These are phyloP conservation scores for Champsocephalus gunnari DNA, from an alignment of 2,797 vertebrate species.

Conservation along the genomic window DNA sequence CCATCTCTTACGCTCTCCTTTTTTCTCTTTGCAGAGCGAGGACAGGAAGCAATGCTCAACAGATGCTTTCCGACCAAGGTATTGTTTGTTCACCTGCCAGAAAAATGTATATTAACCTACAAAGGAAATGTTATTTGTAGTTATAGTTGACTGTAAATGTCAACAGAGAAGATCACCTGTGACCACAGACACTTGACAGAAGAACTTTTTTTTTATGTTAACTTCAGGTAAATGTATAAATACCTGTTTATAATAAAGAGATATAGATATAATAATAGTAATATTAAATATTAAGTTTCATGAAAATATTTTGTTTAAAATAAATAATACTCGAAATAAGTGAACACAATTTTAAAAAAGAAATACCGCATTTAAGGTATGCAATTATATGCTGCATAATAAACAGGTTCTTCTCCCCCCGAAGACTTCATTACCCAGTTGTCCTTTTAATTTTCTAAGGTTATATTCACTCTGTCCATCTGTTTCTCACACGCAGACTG, in stretches of 20 bases:
- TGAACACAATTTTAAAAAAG: not conserved
- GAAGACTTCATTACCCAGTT: slow-evolving; percentile 26
- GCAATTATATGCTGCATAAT: not conserved
- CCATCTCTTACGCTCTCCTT: slow-evolving; percentile 11
- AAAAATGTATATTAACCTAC: not conserved
- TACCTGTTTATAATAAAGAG: too few relatives aligned
- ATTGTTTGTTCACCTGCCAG: not conserved
- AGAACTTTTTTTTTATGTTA: not conserved
- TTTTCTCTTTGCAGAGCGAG: slow-evolving; percentile 75
- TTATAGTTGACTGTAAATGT: not conserved
- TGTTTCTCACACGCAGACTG: slow-evolving; percentile 42
- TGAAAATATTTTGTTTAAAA: too few relatives aligned
- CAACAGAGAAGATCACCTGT: not conserved
- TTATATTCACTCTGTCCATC: slow-evolving; percentile 72
- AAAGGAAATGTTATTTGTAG: not conserved
- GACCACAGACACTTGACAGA: not conserved
- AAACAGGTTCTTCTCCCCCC: not conserved
- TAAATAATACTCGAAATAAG: too few relatives aligned
- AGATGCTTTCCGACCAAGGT: slow-evolving; percentile 86
- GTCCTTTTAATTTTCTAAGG: slow-evolving; percentile 33
- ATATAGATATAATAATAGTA: too few relatives aligned
- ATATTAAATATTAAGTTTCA: too few relatives aligned
- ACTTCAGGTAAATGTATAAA: too few relatives aligned
- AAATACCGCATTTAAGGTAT: not conserved
- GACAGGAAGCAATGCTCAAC: slow-evolving; percentile 81